Evolutionary conservation across 2,888 invertebrate genomes (phyloP).

Genomic region (Tillus elongatus): DNA sequence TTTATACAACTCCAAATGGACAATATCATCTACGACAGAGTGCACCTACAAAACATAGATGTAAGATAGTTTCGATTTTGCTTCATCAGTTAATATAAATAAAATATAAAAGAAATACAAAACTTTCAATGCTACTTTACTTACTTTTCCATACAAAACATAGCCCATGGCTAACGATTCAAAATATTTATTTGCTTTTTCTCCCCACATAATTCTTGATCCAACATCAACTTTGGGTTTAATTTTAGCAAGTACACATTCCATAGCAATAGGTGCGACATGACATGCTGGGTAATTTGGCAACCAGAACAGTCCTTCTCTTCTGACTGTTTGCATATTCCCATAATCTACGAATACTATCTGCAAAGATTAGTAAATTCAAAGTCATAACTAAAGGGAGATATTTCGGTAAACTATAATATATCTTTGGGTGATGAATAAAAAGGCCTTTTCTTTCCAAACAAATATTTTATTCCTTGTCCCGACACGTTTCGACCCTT

Average conservation of each 20-base stretch:
- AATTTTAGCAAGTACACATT: slow-evolving; percentile 61
- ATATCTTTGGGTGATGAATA: too few species aligned
- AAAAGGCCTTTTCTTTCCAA: too few species aligned
- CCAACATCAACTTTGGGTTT: slow-evolving; percentile 57
- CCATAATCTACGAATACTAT: slow-evolving; percentile 77
- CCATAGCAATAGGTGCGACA: slow-evolving; percentile 56
- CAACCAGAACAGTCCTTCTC: slow-evolving; percentile 43
- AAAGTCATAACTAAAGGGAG: too few species aligned
- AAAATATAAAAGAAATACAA: too few species aligned
- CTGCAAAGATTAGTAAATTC: slow-evolving; percentile 40
- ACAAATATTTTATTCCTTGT: too few species aligned
- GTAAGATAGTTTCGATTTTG: too few species aligned
- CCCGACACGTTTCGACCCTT: too few species aligned
- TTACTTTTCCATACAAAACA: slow-evolving; percentile 44
- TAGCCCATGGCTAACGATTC: slow-evolving; percentile 25
- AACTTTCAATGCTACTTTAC: too few species aligned
- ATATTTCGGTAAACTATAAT: too few species aligned
- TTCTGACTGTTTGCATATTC: slow-evolving; percentile 44
- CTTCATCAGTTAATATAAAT: too few species aligned
- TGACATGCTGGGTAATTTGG: slow-evolving; percentile 25
- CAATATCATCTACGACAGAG: slow-evolving; percentile 69
- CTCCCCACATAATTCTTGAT: slow-evolving; percentile 54
- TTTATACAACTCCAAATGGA: slow-evolving; percentile 54
- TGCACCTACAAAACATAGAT: slow-evolving; percentile 45
- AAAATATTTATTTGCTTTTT: slow-evolving; percentile 46